Conservation (phyloP, 2,113 vertebrate species). For the Lates calcarifer region DNA sequence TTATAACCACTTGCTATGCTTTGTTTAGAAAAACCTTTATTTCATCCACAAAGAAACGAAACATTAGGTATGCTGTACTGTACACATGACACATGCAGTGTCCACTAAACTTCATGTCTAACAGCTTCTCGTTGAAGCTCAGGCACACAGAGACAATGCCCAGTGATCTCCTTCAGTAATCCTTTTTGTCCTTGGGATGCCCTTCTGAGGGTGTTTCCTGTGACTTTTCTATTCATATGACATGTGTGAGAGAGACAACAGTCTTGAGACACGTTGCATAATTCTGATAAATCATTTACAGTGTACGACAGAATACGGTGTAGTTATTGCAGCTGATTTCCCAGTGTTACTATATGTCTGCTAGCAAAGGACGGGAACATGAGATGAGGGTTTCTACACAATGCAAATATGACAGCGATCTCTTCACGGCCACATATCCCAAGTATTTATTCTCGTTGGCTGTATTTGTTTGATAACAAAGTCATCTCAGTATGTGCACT, state of each 20-base stretch:
- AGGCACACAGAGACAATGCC: slow-evolving; percentile 38
- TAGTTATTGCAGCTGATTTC: not conserved
- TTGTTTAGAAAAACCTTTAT: slow-evolving; percentile 20
- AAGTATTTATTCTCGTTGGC: not conserved
- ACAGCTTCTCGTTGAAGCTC: slow-evolving; percentile 13
- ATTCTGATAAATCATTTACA: slow-evolving; percentile 6
- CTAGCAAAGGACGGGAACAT: not conserved
- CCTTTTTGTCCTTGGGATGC: slow-evolving; percentile 3
- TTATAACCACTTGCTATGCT: not conserved
- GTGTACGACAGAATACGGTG: not conserved
- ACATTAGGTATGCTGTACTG: not conserved
- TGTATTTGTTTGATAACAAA: not conserved
- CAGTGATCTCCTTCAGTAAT: slow-evolving; percentile 14
- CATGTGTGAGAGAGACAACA: not conserved
- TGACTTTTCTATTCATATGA: not conserved
- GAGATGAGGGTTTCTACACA: slow-evolving; percentile 2
- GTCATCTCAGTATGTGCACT: not conserved
- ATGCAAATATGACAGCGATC: not conserved
- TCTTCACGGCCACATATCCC: not conserved
- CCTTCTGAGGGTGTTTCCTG: not conserved
- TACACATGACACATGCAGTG: not conserved
- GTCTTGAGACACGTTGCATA: slow-evolving; percentile 20
- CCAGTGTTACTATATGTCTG: not conserved
- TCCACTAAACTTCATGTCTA: not conserved
- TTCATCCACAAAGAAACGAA: slow-evolving; percentile 1